phyloP scores from a whole-genome alignment of 2,797 vertebrate species.

The Luscinia luscinia region DNA sequence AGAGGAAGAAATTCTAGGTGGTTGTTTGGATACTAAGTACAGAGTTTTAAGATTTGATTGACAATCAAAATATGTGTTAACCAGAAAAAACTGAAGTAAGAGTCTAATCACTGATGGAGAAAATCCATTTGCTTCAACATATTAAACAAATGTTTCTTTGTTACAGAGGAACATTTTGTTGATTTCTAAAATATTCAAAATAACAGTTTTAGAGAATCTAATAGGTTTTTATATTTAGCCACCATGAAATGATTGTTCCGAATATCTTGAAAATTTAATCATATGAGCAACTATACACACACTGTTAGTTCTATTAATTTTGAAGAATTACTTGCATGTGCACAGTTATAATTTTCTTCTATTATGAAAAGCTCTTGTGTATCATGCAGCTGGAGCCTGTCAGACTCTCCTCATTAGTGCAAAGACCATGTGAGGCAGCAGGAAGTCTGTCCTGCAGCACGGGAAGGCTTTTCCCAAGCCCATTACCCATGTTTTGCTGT shows the following conservation, averaged over 20 bases:
- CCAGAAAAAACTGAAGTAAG: constrained; percentile 41
- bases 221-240: constrained; percentile 56
- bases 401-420: background rate
- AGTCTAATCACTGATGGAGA: constrained; percentile 51
- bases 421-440: background rate
- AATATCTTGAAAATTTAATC: constrained; percentile 60
- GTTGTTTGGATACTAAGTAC: constrained; percentile 47
- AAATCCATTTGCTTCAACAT: constrained; percentile 49
- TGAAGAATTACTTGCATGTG: constrained; percentile 12
- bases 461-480: background rate
- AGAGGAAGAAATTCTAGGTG: constrained; percentile 53
- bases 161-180: constrained; percentile 62
- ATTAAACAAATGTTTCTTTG: constrained; percentile 61
- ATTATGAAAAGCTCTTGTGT: constrained; percentile 20
- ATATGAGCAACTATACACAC: constrained; percentile 37
- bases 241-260: constrained; percentile 37
- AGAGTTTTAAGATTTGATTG: constrained; percentile 64
- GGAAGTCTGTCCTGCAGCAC: background rate
- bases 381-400: constrained; percentile 27
- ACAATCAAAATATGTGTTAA: constrained; percentile 63
- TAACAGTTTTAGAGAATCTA: constrained; percentile 44
- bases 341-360: constrained; percentile 55
- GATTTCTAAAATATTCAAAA: constrained; percentile 64
- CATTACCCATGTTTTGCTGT: background rate
- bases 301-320: constrained; percentile 39